Evolutionary conservation across 2,888 invertebrate genomes (phyloP), one percentile per base, ranked within the genome.

Genomic region (Halocaridina rubra): DNA sequence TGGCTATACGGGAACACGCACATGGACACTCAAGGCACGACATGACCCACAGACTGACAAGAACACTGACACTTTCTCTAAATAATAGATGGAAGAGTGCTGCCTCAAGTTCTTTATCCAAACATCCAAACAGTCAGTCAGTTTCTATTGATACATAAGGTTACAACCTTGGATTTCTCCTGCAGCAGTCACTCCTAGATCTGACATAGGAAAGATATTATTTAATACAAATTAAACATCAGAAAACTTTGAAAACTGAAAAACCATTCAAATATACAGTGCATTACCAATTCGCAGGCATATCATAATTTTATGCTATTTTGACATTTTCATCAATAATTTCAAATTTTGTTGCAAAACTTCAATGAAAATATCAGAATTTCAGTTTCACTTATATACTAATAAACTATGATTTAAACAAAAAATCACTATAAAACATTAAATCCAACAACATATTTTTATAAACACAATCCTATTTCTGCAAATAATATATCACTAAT

Each of bases 1-100:
- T 77, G 77, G 77, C 77, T 61, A 77, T 77, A 61, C 82, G 82
- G 82, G 76, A 84, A 78, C 82, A 84, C 57, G 78, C 76, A 77
- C 82, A 84, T 71, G 76, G 82, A 78, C 82, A 84, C 19, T 84
- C 78, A 72, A 72, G 59, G 78, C 78, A 84, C 71, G 82, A 84
- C 82, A 84, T 84, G 77, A 82, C 72, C 69, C 82, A 61, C 69
- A 75, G 39, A 78, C 59, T 57, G 72, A 64, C 61, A 64, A 69
- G 27, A 61, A 77, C 57, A 77, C 61, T 59, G 77, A 77, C 82
- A 72, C 69, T 80, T 72, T 72, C 80, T 71, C 39, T 57, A 53
- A 46, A 16, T 19, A 30, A 32, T 32, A 61, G 46, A 59, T 27
- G 53, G 32, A 59, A 39, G 81, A 33, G 81, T 13, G 59, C 27